These are phyloP conservation scores for Scaptomyza caliginosa DNA, from an alignment of 2,888 invertebrate genomes.

Conservation along the genomic window DNA sequence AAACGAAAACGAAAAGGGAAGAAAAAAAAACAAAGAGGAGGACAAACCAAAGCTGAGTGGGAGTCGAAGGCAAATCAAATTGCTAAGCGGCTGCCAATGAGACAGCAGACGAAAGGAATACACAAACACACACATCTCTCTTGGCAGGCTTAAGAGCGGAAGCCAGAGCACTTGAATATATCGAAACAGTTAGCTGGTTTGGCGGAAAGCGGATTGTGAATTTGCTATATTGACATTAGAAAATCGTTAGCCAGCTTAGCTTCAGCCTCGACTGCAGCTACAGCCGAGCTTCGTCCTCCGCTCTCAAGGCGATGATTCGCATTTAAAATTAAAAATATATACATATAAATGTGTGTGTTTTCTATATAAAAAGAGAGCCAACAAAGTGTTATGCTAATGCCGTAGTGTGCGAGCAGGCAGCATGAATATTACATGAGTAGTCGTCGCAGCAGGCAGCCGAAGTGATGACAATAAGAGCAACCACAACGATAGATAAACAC, in stretches of 20 bases:
- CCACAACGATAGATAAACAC: neutral
- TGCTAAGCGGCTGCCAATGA: conserved; percentile 52
- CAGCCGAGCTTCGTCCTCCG: neutral
- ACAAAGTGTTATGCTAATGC: conserved; percentile 69
- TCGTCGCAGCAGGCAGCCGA: conserved; percentile 32
- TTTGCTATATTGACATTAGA: conserved; percentile 76
- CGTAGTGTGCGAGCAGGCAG: conserved; percentile 34
- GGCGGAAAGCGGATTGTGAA: conserved; percentile 72
- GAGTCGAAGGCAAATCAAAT: conserved; percentile 48
- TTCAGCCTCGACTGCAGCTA: conserved; percentile 3
- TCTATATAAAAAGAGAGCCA: conserved; percentile 3
- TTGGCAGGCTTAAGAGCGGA: conserved; percentile 24
- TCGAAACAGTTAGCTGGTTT: conserved; percentile 53
- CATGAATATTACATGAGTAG: conserved; percentile 73
- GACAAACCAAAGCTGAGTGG: neutral
- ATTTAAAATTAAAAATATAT: conserved; percentile 71
- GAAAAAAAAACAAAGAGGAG: conserved; percentile 4
- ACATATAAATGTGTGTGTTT: neutral
- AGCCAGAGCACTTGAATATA: conserved; percentile 19
- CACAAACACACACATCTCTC: conserved; percentile 29
- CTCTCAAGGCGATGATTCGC: conserved; percentile 38
- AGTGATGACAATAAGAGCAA: conserved; percentile 68
- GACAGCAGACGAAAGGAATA: conserved; percentile 19
- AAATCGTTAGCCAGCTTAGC: conserved; percentile 79
- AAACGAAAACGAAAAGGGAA: neutral